Base-by-base conservation (phyloP, 2,113 vertebrate species). In the Melanerpes aurifrons region DNA sequence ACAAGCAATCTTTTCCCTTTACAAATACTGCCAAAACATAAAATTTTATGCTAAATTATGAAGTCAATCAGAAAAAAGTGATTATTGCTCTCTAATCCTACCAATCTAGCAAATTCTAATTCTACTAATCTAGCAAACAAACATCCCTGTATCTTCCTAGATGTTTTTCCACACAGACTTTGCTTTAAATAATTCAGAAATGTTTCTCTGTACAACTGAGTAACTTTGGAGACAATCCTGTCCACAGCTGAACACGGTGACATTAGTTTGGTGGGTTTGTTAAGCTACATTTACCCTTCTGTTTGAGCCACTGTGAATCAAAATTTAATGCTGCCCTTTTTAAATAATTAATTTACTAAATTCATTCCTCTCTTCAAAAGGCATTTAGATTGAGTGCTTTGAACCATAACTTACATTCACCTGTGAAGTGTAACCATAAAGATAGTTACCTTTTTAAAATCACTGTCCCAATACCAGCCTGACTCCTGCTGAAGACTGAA, bases 381-480 rank as follows among this genome's bases (percentile, higher is more conserved):
- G 10, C 45, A 82, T 37, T 15, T 47, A 84, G 40, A 56, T 5
- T 74, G 43, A 84, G 63, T 57, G 20, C 40, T 37, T 13, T 80
- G 61, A 91, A 80, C 32, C 4, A 19, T 8, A 80, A 63, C 18
- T 43, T 82, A 16, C 3, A 59, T 59, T 43, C 16, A 79, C 7
- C 18, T 67, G 22, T 18, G 87, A 68, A 86, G 80, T 32, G 18
- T 28, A 85, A 31, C 47, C 47, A 70, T 21, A 72, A 40, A 45
- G 15, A 53, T 22, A 43, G 28, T 82, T 86, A 99, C 99, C 98
- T 98, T 98, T 98, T 99, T 14, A 99, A 97, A 87, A 99, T 99
- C 76, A 98, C 98, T 10, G 96, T 86, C 19, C 98, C 94, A 9
- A 98, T 79, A 74, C 96, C 97, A 87, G 97, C 96, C 45, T 97